phyloP scores from a whole-genome alignment of 2,888 invertebrate genomes.

The Callyntrura guangdongensis region DNA sequence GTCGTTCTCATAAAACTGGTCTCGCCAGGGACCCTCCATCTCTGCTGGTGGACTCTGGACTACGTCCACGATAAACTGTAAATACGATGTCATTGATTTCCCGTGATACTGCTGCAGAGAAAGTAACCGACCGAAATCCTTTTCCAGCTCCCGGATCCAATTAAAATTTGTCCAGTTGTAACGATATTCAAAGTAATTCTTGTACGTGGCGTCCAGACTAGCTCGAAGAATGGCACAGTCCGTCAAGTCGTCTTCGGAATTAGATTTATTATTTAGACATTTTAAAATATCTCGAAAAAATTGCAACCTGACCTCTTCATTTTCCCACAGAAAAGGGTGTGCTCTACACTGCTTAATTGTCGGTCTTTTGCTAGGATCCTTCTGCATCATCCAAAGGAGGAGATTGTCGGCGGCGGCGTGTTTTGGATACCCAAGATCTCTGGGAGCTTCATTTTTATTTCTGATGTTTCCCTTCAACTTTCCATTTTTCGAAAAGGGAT shows the following conservation, averaged over 20 bases:
- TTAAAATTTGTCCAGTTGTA: neutral
- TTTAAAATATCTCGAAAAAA: neutral
- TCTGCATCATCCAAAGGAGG: slow-evolving; percentile 23
- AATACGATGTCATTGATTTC: neutral
- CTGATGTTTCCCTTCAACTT: neutral
- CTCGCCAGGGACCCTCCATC: too few relatives aligned
- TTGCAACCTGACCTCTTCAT: neutral
- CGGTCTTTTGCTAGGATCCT: neutral
- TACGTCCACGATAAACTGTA: neutral
- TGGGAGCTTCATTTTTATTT: neutral
- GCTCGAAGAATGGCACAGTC: neutral
- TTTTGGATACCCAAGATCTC: neutral
- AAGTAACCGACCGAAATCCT: neutral
- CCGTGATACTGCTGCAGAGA: neutral
- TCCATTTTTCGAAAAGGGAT: neutral
- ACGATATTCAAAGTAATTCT: neutral
- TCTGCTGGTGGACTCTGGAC: too few relatives aligned
- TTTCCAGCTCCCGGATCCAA: neutral
- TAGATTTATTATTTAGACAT: neutral
- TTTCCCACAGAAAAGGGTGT: slow-evolving; percentile 3
- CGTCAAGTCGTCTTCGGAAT: neutral
- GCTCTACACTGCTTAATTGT: neutral
- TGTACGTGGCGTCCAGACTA: neutral
- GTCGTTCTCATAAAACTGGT: too few relatives aligned
- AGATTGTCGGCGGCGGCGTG: neutral